phyloP scores from a whole-genome alignment of 2,888 invertebrate species.

The Arrhopalites spinosus region DNA sequence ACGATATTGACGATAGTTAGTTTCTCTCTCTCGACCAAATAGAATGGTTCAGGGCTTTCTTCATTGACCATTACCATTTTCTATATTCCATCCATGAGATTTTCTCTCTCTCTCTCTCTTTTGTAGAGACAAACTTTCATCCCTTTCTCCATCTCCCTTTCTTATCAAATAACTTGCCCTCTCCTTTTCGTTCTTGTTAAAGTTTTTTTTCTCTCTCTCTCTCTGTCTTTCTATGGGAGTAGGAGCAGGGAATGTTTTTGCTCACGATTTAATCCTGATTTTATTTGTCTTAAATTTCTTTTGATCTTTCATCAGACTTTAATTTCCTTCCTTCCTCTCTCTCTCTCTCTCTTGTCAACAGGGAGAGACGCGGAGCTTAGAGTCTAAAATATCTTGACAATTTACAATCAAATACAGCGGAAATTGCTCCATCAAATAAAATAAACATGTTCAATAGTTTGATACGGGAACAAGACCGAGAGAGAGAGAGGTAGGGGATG shows the following conservation, averaged over 20 bases:
- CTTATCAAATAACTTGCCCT: background rate
- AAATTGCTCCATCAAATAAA: conserved; percentile 2
- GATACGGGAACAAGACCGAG: no score
- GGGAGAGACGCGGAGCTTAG: background rate
- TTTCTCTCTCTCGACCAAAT: no score
- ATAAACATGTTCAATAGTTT: background rate
- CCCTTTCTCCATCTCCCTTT: background rate
- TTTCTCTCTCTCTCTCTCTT: background rate
- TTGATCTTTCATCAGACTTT: background rate
- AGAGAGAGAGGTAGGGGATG: no score
- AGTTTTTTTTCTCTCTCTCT: background rate
- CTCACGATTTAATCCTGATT: conserved; percentile 4
- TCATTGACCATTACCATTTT: conserved; percentile 10
- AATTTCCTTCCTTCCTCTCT: background rate
- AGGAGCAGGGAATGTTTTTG: no score
- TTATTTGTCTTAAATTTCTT: conserved; percentile 3
- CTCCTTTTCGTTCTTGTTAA: background rate
- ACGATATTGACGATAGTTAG: background rate
- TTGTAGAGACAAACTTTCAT: background rate
- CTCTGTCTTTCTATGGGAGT: background rate
- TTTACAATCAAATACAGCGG: conserved; percentile 4
- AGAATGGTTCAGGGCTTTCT: no score
- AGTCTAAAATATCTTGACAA: background rate
- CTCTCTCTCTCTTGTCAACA: no score
- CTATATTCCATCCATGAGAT: background rate